Percentiles rank a stretch among this genome's conserved stretches.
Evolutionary conservation across 2,888 invertebrate genomes (phyloP).

Genomic region (Zaprionus bogoriensis): DNA sequence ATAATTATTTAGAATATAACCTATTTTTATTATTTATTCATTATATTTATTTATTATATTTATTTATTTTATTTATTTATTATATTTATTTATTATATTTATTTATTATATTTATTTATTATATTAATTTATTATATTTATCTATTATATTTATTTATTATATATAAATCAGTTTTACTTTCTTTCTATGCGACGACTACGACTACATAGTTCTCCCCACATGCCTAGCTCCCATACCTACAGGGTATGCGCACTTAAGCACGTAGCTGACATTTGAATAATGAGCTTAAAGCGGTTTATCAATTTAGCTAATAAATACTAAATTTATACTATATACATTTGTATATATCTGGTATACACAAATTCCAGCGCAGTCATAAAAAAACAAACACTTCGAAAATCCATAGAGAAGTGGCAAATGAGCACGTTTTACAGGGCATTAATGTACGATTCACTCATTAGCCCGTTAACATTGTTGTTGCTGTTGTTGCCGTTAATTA

Average conservation of each 20-base stretch:
- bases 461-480: slow-evolving; percentile 1
- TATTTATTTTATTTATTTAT: too few relatives aligned
- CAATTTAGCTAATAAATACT: slow-evolving; percentile 8
- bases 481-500: too few relatives aligned
- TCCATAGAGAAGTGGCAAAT: not conserved
- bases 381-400: slow-evolving; percentile 4
- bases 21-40: too few relatives aligned
- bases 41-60: too few relatives aligned
- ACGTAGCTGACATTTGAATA: slow-evolving; percentile 31
- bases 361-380: not conserved
- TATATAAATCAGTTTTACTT: too few relatives aligned
- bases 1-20: too few relatives aligned
- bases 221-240: not conserved
- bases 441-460: slow-evolving; percentile 9
- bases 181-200: not conserved
- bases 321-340: slow-evolving; percentile 11
- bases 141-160: too few relatives aligned
- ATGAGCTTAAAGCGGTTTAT: slow-evolving; percentile 9
- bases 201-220: not conserved
- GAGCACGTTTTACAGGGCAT: slow-evolving; percentile 33
- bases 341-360: not conserved
- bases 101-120: too few relatives aligned
- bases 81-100: too few relatives aligned
- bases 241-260: slow-evolving; percentile 9
- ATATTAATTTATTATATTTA: too few relatives aligned